Base-by-base conservation (phyloP, 2,113 vertebrate species). In the Myotis lucifugus region DNA sequence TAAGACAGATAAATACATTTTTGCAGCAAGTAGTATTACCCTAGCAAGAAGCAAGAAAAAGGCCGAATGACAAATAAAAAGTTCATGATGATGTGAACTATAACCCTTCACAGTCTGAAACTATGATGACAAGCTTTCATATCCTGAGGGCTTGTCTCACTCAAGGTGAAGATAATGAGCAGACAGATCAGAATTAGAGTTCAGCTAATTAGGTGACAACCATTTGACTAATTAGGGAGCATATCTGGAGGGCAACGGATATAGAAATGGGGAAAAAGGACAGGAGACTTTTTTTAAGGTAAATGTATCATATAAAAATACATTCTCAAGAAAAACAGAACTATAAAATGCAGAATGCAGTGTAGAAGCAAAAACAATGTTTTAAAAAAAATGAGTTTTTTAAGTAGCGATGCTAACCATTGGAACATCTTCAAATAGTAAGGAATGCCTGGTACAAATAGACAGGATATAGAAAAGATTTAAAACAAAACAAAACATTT, bases 121-220 rank as follows among this genome's bases (percentile, higher is more conserved):
- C 25, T 54, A 86, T n/a, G 29, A 91, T 70, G 25, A 73, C 48
- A 83, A 73, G 27, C 23, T 78, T 79, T 82, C 61, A 48, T 76
- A 78, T 88, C 90, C 85, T 0, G 0, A 88, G 81, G 86, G 79
- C 37, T 90, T 92, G 37, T 95, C 69, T 95, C 73, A 95, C 42
- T 93, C 37, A 81, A 70, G 46, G 42, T 86, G 37, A 88, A 90
- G 21, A 32, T 56, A 69, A 73, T 85, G 89, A 95, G 42, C 19
- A 59, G 54, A 70, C 50, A 94, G 76, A n/a, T 93, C 27, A 93
- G 93, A 97, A 95, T 95, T 87, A 93, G n/a, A 92, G 34, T 79
- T 87, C 54, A 91, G 79, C 56, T 96, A 96, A 96, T 95, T 91
- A 95, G 90, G 81, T 96, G 78, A 69, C 85, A 93, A 78, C 34